These are phyloP conservation scores for Quiscalus mexicanus DNA, from an alignment of 2,113 vertebrate genomes.

Conservation along the genomic window DNA sequence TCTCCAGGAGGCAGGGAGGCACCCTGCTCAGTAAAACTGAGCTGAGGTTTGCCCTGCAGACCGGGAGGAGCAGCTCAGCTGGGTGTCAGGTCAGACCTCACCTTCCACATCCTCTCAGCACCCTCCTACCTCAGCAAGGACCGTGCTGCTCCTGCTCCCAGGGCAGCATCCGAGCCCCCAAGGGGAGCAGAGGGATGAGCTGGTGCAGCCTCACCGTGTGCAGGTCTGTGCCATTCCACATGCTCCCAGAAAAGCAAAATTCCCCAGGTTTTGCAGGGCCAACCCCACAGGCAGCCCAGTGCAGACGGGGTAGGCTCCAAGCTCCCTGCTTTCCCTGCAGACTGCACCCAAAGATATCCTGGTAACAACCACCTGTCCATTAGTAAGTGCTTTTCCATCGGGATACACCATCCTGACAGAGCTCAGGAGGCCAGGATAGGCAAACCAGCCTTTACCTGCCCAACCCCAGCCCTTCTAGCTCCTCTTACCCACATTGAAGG, in stretches of 20 bases:
- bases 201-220: not conserved
- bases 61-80: not conserved
- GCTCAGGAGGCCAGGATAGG: not conserved
- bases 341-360: not conserved
- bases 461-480: not conserved
- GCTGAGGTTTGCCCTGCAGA: not conserved
- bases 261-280: not conserved
- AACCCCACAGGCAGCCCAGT: rapidly evolving
- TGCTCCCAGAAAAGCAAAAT: not conserved
- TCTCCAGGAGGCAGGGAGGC: not conserved
- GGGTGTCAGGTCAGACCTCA: not conserved
- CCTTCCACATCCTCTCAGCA: not conserved
- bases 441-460: not conserved
- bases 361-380: not conserved
- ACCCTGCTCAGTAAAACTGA: not conserved
- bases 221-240: not conserved
- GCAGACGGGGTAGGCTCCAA: not conserved
- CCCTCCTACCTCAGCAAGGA: not conserved
- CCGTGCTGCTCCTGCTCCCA: rapidly evolving
- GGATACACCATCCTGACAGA: not conserved
- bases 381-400: not conserved
- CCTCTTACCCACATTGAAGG: not conserved
- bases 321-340: not conserved
- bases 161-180: not conserved
- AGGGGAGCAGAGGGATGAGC: not conserved